Evolutionary conservation across 2,797 vertebrate genomes (phyloP), one percentile per base, ranked within the genome.

Genomic region (Tinamus major): DNA sequence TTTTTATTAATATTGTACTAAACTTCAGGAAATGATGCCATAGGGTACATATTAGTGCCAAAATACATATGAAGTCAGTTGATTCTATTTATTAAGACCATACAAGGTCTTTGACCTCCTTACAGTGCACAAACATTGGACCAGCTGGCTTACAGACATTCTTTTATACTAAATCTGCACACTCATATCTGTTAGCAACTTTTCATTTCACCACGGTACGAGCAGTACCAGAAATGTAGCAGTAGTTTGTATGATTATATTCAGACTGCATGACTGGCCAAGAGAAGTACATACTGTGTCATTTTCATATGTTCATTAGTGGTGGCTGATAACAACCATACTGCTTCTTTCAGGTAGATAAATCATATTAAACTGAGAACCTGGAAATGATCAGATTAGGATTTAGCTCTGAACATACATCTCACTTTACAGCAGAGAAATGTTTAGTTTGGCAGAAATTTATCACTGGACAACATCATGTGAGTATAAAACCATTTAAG

Each of bases 51-150:
- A 96, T 97, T 97, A 97, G 92, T 97, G 96, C 96, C 97, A 98
- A 97, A 96, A 95, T 96, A 96, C 89, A 97, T 96, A 97, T 87
- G 90, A 97, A 97, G 95, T 96, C 93, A 92, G 89, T 97, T 96
- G 96, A 94, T 97, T 97, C 91, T 96, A 79, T 96, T 97, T 97
- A 98, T 98, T 97, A 97, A 96, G 97, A 97, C 96, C 98, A 97
- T 97, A 81, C 88, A 96, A 93, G 96, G 93, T 96, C 96, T 85
- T 90, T 97, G 95, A 97, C 96, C 97, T 80, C 67, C 70, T 88
- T 87, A 91, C 39, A 65, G 83, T 89, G 94, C 92, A 89, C 84
- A 97, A 96, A 97, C 93, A 91, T 74, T 61, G 55, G 85, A 46
- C 96, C 97, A 97, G 96, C 96, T 97, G 97, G 92, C 85, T 96